Evolutionary conservation across 2,797 vertebrate species (phyloP), one percentile per base, ranked within the genome.

Genomic region (Cuniculus paca): DNA sequence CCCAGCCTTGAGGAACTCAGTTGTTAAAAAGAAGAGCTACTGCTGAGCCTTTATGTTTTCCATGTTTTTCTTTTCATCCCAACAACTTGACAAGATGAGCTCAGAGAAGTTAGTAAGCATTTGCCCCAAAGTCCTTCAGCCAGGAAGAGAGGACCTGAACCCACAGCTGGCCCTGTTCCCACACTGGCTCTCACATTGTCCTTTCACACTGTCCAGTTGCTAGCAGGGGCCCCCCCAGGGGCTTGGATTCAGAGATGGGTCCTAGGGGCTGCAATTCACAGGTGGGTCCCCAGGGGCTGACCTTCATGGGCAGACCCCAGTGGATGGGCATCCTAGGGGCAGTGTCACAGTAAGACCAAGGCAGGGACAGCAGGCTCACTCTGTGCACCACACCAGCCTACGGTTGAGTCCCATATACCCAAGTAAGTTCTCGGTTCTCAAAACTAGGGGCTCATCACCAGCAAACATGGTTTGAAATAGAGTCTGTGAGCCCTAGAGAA

Each of bases 71-170:
- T 70, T 91, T 87, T 86, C 13, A 26, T 60, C 12, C 31, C 11
- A 48, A 70, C 14, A 28, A 2, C 6, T 80, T 68, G 31, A 34
- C 24, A 48, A 61, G 58, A 80, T 45, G 72, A 31, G 9, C 28
- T 75, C 56, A 52, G 50, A 20, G 31, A 50, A 4, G 17, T 84
- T 61, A 31, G 50, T 36, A 34, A 79, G 56, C 34, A 74, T 36
- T 63, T 80, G 24, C n/a, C 24, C 50, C 56, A 42, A 31, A 36
- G 0, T 63, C 65, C 78, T 1, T 48, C 26, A 54, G 42, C 42
- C 65, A 78, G 75, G 75, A 84, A 80, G 70, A 45, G 36, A 79
- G 63, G 63, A 60, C 78, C 81, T 74, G 89, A 94, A 65, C 19
- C 11, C 36, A 14, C 7, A 6, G 36, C n/a, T 77, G 24, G 6